Base-by-base conservation (phyloP, 2,113 vertebrate genomes). In the Nannobrachium achirus region DNA sequence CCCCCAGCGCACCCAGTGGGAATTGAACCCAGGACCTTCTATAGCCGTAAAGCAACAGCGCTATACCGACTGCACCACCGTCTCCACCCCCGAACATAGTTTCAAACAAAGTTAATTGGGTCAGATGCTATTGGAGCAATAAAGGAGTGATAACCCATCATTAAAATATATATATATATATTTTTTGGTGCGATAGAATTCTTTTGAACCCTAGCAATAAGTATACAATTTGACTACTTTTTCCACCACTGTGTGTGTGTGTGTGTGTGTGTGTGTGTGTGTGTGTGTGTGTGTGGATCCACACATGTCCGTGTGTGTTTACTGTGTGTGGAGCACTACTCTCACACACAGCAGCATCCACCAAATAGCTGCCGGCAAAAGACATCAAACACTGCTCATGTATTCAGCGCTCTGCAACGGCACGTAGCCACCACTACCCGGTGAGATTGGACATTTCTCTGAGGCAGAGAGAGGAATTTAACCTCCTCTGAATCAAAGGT, bases 381-480 rank as follows among this genome's bases (percentile, higher is more conserved):
- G 57, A 77, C 85, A 86, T 86, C 80, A 87, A 85, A 83, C 72
- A 66, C 3, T 5, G 5, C 39, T 48, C 3, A 59, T 75, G 77
- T 66, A 59, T 75, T 63, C 9, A 16, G 52, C 5, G 14, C 62
- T 69, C 69, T 79, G 83, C 71, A 76, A 81, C 10, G 84, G 82
- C 82, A 85, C 84, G 67, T 66, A n/a, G n/a, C n/a, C n/a, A n/a
- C n/a, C n/a, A n/a, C n/a, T n/a, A 81, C 62, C 75, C 18, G 59
- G 63, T 64, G 72, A 76, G 84, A 81, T 83, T 0, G 8, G 52
- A 73, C 76, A 66, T 81, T 79, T 60, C 25, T 55, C 52, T 63
- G 68, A 75, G 68, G 71, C 45, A 73, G 63, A 67, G 79, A 80
- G 68, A 83, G 74, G 69, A 78, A 84, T 75, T 66, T 85, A 56